Base-by-base conservation (phyloP, 2,113 vertebrate genomes). In the Brachyhypopomus occidentalis region DNA sequence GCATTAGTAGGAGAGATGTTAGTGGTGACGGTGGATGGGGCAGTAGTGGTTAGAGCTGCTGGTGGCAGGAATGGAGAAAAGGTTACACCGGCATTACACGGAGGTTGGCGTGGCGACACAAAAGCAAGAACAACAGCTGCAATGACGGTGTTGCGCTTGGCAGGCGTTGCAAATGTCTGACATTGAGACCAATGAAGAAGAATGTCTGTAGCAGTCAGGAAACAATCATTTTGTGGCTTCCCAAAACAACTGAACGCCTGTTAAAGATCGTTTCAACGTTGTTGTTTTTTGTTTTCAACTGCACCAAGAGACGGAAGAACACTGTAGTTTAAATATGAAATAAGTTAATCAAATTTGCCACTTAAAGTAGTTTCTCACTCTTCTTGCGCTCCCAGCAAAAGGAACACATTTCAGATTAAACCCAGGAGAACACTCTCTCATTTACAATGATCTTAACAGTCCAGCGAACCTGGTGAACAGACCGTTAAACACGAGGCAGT, bases 1-100 rank as follows among this genome's bases (percentile, higher is more conserved):
- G 92, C 94, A 85, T 97, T 98, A 98, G 95, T 97, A 96, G 92
- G 92, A 23, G 91, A 94, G 91, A 92, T 95, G 95, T 98, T 98
- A 98, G 96, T 96, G 95, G 92, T 94, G 92, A 93, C 94, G 95
- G 87, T 94, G 93, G 95, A 93, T 94, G 95, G 78, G 94, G 93
- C 88, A 93, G 93, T 75, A 91, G 94, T 92, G 90, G 94, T 91
- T 84, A 91, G 87, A 89, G 88, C 77, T 56, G 89, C 91, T 92
- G 91, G 85, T 81, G 78, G 86, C 63, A 83, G 81, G 85, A 74
- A 86, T 62, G 80, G 72, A 79, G 83, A 81, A 84, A 83, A 67
- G 69, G 81, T 80, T 75, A 87, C 45, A 84, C 22, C 66, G 81
- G 55, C 75, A 70, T 82, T 83, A 86, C 74, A 74, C 60, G 76